Evolutionary conservation across 2,113 vertebrate genomes (phyloP), one percentile per base, ranked within the genome.

Genomic region (Rhinopomastus cyanomelas): DNA sequence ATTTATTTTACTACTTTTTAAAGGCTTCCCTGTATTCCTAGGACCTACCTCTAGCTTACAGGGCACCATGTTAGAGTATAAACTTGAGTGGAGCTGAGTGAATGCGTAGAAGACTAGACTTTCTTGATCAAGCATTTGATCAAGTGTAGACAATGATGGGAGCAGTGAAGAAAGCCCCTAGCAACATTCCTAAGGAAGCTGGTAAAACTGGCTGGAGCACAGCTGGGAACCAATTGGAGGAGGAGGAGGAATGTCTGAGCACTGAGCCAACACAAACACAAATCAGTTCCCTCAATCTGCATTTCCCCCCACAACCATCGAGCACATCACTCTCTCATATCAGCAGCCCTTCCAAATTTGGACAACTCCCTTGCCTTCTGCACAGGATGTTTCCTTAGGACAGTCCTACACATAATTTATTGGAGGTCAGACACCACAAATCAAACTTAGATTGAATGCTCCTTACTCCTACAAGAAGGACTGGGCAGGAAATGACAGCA

Each of bases 241-340:
- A 91, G 85, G 37, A 94, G 37, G n/a, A 95, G 61, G 76, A 93
- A 92, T 81, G 85, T 94, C 93, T 94, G 66, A 93, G 87, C 74
- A 73, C 16, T 5, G 4, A 44, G 82, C 81, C 52, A 89, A 83
- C 37, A 82, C 61, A 92, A 93, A 95, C 48, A 88, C 32, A 64
- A 74, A 23, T 55, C 46, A 76, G 81, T 92, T 91, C 83, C 68
- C 56, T 56, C 46, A 83, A 85, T 69, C 65, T 88, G 71, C 30
- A 62, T 39, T 81, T 80, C 80, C 53, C 66, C 51, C 82, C 92
- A 69, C 27, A 90, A 49, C 26, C 3, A 8, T 32, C 64, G 56
- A 57, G 57, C n/a, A 9, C 67, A 92, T 94, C 95, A 72, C 88
- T 85, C 61, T 87, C 65, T 88, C 87, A 86, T 68, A 90, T 69